phyloP scores from a whole-genome alignment of 1,140 invertebrate species.

The Drosophila leontia region DNA sequence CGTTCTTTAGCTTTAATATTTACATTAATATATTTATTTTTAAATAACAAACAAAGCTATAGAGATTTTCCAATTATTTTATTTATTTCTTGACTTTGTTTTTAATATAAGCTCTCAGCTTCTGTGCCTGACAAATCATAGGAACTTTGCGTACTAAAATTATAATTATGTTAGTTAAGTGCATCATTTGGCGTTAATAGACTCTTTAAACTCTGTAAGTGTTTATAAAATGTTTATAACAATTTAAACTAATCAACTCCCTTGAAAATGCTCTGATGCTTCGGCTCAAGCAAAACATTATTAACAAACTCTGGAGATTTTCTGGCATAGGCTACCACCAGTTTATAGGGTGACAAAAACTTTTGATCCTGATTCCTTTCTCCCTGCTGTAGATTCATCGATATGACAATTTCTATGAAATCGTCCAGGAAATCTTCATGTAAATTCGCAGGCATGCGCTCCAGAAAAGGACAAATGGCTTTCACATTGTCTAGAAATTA shows the following conservation, averaged over 20 bases:
- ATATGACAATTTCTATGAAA: slow-evolving; percentile 86
- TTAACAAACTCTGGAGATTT: slow-evolving; percentile 85
- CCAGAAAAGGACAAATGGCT: slow-evolving; percentile 91
- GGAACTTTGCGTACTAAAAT: slow-evolving; percentile 11
- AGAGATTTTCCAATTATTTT: no score
- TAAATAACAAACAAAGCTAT: no score
- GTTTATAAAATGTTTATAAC: neutral
- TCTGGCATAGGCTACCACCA: slow-evolving; percentile 86
- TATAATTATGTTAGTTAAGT: neutral
- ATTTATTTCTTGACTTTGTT: neutral
- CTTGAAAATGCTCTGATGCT: slow-evolving; percentile 16
- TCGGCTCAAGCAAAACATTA: slow-evolving; percentile 39
- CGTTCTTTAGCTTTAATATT: no score
- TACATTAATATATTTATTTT: no score
- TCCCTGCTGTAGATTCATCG: slow-evolving; percentile 85
- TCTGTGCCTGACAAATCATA: neutral
- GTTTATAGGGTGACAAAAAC: slow-evolving; percentile 86
- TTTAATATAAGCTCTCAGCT: neutral
- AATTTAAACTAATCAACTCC: slow-evolving; percentile 35
- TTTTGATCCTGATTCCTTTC: slow-evolving; percentile 28
- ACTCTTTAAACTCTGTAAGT: slow-evolving; percentile 22
- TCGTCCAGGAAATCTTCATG: slow-evolving; percentile 89
- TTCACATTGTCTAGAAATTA: slow-evolving; percentile 86
- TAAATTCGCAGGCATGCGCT: slow-evolving; percentile 87
- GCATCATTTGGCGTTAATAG: slow-evolving; percentile 30